Percentiles rank a stretch among this genome's conserved stretches.
Evolutionary conservation across 2,113 vertebrate species (phyloP).

Genomic region (Dryoscopus gambensis): DNA sequence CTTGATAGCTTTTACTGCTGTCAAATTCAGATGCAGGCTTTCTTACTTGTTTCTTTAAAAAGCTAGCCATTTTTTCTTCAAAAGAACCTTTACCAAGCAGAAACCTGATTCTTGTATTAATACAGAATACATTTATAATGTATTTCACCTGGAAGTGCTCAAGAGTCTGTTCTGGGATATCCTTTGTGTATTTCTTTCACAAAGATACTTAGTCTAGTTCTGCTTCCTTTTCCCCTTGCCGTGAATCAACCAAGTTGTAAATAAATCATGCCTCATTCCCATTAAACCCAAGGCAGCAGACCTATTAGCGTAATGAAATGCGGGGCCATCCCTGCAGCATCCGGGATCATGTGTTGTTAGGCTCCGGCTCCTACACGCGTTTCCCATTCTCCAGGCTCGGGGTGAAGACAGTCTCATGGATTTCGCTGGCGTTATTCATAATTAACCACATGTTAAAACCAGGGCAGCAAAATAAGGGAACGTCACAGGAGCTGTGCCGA

Average conservation of each 20-base stretch:
- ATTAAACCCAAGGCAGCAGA: neutral
- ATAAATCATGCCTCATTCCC: neutral
- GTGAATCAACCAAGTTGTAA: neutral
- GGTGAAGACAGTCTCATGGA: fast-evolving
- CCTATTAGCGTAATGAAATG: neutral
- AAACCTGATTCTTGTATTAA: neutral
- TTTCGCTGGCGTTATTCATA: neutral
- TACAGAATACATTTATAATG: neutral
- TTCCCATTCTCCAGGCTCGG: neutral
- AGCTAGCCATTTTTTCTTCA: neutral
- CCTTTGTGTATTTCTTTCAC: neutral
- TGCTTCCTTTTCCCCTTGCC: neutral
- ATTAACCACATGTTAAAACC: neutral
- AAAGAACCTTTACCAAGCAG: neutral
- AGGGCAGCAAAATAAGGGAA: neutral
- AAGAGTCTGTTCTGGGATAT: neutral
- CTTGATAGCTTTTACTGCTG: neutral
- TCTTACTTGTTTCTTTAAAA: neutral
- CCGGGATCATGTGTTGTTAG: fast-evolving
- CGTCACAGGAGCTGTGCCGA: neutral
- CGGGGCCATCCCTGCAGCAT: fast-evolving
- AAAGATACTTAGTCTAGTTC: neutral
- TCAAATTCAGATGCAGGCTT: neutral
- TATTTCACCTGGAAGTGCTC: neutral
- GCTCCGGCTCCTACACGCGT: fast-evolving